Percentiles rank a stretch among this genome's conserved stretches.
These are phyloP conservation scores for Phataginus tricuspis DNA, from an alignment of 2,797 vertebrate species.

Conservation along the genomic window DNA sequence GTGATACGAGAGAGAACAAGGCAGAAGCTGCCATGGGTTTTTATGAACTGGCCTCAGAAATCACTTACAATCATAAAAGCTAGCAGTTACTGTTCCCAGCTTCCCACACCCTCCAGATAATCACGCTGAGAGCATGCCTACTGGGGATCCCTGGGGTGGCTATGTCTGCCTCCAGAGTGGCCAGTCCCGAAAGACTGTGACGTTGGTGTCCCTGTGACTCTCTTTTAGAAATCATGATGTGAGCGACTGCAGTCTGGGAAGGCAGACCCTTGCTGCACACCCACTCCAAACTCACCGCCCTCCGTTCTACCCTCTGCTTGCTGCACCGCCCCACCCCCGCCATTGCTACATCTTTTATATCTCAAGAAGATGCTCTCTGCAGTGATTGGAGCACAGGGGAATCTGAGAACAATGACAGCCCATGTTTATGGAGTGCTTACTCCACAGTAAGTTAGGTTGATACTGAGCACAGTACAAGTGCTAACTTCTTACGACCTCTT, in stretches of 20 bases:
- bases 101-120: background rate
- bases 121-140: background rate
- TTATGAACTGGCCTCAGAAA: background rate
- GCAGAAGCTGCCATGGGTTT: background rate
- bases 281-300: background rate
- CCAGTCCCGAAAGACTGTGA: background rate
- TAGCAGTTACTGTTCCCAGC: background rate
- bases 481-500: background rate
- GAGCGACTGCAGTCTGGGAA: background rate
- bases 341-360: background rate
- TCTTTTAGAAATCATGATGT: background rate
- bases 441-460: background rate
- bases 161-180: background rate
- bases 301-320: background rate
- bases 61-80: background rate
- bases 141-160: background rate
- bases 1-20: background rate
- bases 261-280: background rate
- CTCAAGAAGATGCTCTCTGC: background rate
- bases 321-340: fast-evolving
- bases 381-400: fast-evolving
- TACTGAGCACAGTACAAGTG: background rate
- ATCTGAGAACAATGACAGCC: background rate
- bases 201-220: too few relatives aligned
- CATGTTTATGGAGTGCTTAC: background rate